Evolutionary conservation across 1,140 invertebrate species (phyloP), one percentile per base, ranked within the genome.

Genomic region (Diorhabda carinulata): DNA sequence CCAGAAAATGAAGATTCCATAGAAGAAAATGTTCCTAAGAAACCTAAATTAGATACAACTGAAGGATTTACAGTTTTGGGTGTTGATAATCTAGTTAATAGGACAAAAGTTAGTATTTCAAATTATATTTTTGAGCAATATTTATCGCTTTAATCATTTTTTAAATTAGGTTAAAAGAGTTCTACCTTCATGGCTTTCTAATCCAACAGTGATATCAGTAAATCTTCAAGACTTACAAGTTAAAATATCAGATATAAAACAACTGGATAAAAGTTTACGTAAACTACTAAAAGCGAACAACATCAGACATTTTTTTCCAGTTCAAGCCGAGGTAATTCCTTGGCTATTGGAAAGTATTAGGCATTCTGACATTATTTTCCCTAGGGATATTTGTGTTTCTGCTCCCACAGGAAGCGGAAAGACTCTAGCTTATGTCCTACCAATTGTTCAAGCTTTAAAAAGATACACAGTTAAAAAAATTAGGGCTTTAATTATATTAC

Each of bases 321-420:
- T 98, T n/a, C 96, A 98, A 84, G 85, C 83, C 43, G 84, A 86
- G 77, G 88, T 98, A 0, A 91, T 98, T 70, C 92, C 93, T 3
- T 94, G 90, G 84, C 81, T 98, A 52, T 76, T 96, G 5, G 44
- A 69, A 65, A 71, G 43, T 63, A 70, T 65, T 67, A 81, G 84
- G 57, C 83, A 87, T 68, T 85, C 87, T 56, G 76, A 81, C 68
- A 80, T 84, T 2, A 86, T 88, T 71, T 87, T 91, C 81, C 90
- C 92, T 0, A 86, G 89, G 72, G 97, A 99, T 81, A 85, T 98
- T n/a, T 98, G 97, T 84, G 92, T 99, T 52, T 97, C 95, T 41
- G 95, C 97, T 57, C 96, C 97, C 40, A 99, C 98, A 9, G 98
- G 97, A 7, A 98, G 95, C 87, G 97, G 97, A 6, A 99, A 99